phyloP scores from a whole-genome alignment of 2,797 vertebrate genomes.

The Brachyalestes nurse region DNA sequence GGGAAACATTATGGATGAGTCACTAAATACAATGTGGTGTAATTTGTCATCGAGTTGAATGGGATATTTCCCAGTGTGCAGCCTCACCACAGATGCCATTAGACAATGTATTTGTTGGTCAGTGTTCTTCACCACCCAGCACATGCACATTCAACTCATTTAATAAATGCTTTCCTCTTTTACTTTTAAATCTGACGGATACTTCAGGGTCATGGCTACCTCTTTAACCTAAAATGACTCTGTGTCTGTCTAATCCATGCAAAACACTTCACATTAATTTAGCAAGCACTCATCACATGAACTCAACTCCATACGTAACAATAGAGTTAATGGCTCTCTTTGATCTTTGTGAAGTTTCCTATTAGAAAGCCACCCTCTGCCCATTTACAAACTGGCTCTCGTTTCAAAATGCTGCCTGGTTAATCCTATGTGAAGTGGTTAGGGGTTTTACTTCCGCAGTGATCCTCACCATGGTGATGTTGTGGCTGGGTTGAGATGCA shows the following conservation, averaged over 20 bases:
- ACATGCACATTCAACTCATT: background rate
- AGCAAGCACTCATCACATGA: conserved; percentile 67
- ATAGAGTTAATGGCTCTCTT: conserved; percentile 54
- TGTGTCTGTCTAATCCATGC: conserved; percentile 20
- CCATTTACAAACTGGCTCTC: conserved; percentile 15
- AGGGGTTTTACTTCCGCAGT: conserved; percentile 29
- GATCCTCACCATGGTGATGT: conserved; percentile 26
- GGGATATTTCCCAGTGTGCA: background rate
- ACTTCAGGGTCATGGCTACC: background rate
- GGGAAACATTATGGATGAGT: no score
- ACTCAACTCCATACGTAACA: conserved; percentile 66
- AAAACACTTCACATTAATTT: conserved; percentile 24
- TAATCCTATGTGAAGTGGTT: conserved; percentile 20
- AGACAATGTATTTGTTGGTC: background rate
- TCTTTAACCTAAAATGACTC: conserved; percentile 8
- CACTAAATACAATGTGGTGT: no score
- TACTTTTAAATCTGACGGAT: conserved; percentile 14
- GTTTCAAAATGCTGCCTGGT: background rate
- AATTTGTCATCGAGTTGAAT: no score
- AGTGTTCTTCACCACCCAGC: background rate
- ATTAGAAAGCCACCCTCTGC: conserved; percentile 22
- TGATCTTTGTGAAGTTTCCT: conserved; percentile 64
- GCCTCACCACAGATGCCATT: background rate
- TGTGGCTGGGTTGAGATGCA: conserved; percentile 9
- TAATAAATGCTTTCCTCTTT: background rate